Evolutionary conservation across 2,797 vertebrate genomes (phyloP), one percentile per base, ranked within the genome.

Genomic region (Lophius americanus): DNA sequence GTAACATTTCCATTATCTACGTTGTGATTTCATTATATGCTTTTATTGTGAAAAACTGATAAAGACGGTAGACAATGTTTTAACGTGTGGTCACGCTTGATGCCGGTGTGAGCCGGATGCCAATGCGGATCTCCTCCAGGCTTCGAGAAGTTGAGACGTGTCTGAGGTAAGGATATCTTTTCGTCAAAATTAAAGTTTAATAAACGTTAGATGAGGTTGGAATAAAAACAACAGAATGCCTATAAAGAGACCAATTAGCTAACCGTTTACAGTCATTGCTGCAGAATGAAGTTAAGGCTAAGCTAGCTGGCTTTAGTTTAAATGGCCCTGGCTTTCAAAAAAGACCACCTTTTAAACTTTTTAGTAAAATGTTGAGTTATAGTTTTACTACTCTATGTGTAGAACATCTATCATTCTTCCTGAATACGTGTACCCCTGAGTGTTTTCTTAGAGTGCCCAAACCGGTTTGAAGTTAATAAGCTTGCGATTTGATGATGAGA

Each of bases 31-130:
- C 1, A 23, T 23, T 23, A 23, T 23, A 23, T 23, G 23, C 52
- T 4, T 14, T 55, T 55, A 55, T 75, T 79, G 0, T 85, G 70
- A 77, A 74, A 41, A 0, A 0, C 11, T 0, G 0, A 0, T 0
- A 57, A 1, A 64, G 78, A 84, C 84, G 75, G 9, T 42, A 9
- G 8, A 2, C 3, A n/a, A 7, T 7, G 4, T 6, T 9, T 0
- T 9, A 1, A 0, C 2, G 3, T 3, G 0, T 23, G 23, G 23
- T 23, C 23, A 0, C 10, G 0, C 67, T 76, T 82, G 85, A 75
- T 71, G 5, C 87, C 83, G 87, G 79, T 69, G 12, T 4, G 36
- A 83, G 41, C 70, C 83, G 84, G 83, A 89, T 36, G 4, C 73
- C 60, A 70, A 77, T 11, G 55, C 86, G 82, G 85, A 88, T 85